A percentile compares a stretch with the other conserved stretches of the same genome.
phyloP scores from a whole-genome alignment of 2,888 invertebrate genomes.

The Glyphotaelius pellucidus region DNA sequence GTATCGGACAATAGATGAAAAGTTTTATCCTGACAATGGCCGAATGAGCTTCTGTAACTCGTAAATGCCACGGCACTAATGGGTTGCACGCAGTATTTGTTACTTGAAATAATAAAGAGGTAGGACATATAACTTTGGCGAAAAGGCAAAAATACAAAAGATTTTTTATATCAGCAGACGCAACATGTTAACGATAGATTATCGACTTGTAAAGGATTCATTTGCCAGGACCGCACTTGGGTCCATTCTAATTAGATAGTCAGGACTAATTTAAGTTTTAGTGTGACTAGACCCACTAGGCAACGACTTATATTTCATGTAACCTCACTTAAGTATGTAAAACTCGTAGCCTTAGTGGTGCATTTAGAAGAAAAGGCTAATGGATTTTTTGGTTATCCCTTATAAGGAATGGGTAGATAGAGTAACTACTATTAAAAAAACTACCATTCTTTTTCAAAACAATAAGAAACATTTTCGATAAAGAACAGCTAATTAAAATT shows the following conservation, averaged over 20 bases:
- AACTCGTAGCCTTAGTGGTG: too few relatives aligned
- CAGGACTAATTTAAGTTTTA: neutral
- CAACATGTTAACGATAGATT: constrained; percentile 64
- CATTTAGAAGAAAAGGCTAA: too few relatives aligned
- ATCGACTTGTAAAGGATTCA: constrained; percentile 65
- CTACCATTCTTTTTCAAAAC: too few relatives aligned
- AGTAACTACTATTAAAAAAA: too few relatives aligned
- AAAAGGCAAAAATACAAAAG: constrained; percentile 53
- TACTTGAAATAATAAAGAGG: constrained; percentile 56
- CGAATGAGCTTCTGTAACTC: constrained; percentile 70
- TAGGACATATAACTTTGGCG: constrained; percentile 52
- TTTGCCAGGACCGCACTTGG: constrained; percentile 36
- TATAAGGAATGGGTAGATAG: too few relatives aligned
- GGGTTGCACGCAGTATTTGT: constrained; percentile 71
- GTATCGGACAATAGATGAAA: constrained; percentile 40
- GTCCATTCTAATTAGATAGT: neutral
- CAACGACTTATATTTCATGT: neutral
- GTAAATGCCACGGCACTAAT: constrained; percentile 71
- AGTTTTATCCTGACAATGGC: constrained; percentile 41
- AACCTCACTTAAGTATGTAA: too few relatives aligned
- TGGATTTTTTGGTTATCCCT: too few relatives aligned
- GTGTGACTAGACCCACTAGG: neutral
- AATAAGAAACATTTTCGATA: too few relatives aligned
- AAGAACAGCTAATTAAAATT: too few relatives aligned
- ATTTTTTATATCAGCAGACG: constrained; percentile 57